phyloP scores from a whole-genome alignment of 2,888 invertebrate species.

The Acleris sparsana region DNA sequence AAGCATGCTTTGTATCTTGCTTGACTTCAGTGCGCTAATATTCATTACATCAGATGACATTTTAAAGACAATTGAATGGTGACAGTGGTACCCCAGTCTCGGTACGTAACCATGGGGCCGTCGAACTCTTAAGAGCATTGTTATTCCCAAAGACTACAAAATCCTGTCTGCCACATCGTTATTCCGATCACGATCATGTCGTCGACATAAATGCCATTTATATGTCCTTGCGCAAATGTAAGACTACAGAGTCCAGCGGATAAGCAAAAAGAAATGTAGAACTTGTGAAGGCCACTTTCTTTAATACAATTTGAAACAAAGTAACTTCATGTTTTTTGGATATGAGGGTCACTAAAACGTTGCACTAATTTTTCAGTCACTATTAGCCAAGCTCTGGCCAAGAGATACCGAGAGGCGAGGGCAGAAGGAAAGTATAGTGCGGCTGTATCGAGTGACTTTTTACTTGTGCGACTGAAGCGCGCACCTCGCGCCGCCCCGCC shows the following conservation, averaged over 20 bases:
- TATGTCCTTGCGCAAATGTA: slow-evolving; percentile 53
- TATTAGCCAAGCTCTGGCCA: background rate
- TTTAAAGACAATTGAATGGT: slow-evolving; percentile 58
- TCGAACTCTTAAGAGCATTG: slow-evolving; percentile 73
- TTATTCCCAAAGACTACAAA: slow-evolving; percentile 76
- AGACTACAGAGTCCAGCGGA: slow-evolving; percentile 10
- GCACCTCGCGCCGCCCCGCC: slow-evolving; percentile 28
- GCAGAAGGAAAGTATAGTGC: slow-evolving; percentile 47
- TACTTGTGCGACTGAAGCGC: slow-evolving; percentile 34
- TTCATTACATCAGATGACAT: slow-evolving; percentile 55
- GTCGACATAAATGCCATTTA: slow-evolving; percentile 64
- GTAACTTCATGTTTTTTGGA: background rate
- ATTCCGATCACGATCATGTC: slow-evolving; percentile 69
- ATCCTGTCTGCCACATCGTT: slow-evolving; percentile 60
- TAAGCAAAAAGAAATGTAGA: slow-evolving; percentile 5
- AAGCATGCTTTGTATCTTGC: background rate
- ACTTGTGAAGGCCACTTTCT: slow-evolving; percentile 1
- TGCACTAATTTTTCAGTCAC: slow-evolving; percentile 11
- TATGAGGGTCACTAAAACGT: background rate
- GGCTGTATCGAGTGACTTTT: slow-evolving; percentile 43
- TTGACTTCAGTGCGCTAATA: slow-evolving; percentile 7
- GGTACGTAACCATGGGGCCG: slow-evolving; percentile 69
- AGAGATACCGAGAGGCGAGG: slow-evolving; percentile 12
- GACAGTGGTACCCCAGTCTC: slow-evolving; percentile 53
- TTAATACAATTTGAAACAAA: background rate